A percentile compares a stretch with the other conserved stretches of the same genome.
These are phyloP conservation scores for Notoglanidium macrostoma DNA, from an alignment of 2,797 vertebrate genomes.

Conservation along the genomic window DNA sequence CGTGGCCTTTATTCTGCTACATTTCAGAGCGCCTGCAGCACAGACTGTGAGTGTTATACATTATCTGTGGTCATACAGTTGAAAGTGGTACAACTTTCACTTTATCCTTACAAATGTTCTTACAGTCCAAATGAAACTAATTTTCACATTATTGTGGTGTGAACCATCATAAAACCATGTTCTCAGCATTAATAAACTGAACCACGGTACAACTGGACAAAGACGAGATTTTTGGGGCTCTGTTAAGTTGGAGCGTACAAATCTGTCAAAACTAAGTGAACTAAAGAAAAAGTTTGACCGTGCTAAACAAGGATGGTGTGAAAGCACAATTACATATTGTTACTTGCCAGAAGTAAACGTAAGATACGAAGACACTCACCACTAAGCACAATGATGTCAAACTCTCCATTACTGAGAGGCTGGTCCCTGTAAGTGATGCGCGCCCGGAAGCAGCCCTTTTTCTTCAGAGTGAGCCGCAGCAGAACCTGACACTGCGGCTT, in stretches of 20 bases:
- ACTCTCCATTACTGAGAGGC: slow-evolving; percentile 95
- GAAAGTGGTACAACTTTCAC: background rate
- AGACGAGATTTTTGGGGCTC: background rate
- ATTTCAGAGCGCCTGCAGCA: background rate
- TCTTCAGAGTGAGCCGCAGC: slow-evolving; percentile 86
- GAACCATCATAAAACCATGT: background rate
- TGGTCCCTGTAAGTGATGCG: slow-evolving; percentile 92
- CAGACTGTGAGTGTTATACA: background rate
- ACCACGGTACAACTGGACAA: background rate
- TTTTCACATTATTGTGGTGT: background rate
- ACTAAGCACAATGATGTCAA: slow-evolving; percentile 97
- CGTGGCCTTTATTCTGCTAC: background rate
- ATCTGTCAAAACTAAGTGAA: background rate
- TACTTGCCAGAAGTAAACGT: background rate
- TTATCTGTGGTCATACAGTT: background rate
- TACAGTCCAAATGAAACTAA: background rate
- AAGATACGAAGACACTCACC: slow-evolving; percentile 75
- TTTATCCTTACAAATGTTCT: background rate
- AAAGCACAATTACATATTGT: background rate
- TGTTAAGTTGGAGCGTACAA: background rate
- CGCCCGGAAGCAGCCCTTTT: slow-evolving; percentile 90
- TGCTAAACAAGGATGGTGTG: too few relatives aligned
- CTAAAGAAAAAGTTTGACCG: background rate
- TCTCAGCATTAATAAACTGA: background rate
- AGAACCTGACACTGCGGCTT: slow-evolving; percentile 90